Base-by-base conservation (phyloP, 2,888 invertebrate species). In the Physocephala rufipes region DNA sequence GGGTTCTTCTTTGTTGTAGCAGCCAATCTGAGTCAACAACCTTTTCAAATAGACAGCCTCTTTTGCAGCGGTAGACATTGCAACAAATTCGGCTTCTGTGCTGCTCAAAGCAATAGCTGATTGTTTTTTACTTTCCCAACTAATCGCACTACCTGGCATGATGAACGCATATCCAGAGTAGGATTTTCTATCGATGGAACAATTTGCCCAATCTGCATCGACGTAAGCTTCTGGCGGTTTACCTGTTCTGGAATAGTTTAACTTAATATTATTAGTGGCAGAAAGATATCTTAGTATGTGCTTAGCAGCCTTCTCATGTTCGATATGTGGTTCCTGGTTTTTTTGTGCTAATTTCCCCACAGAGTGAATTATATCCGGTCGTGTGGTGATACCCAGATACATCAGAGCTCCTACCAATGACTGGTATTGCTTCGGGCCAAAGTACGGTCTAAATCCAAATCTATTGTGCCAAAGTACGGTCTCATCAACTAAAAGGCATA, bases 241-340 rank as follows among this genome's bases (percentile, higher is more conserved):
- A 19, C 64, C 71, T 15, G 67, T 59, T 21, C n/a, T 30, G 15
- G 53, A 55, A n/a, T 74, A 74, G 12, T 24, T 30, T 13, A 72
- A 12, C 16, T 69, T 74, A 1, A 61, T 45, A 5, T 66, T 26
- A 1, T 19, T 49, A 0, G 73, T 61, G 7, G 12, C 43, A 30
- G 4, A 15, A 43, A 77, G 65, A 43, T 75, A 76, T 13, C 73
- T 63, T 26, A 77, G 62, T 26, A 78, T 58, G 62, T 74, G 76
- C 28, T 75, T 75, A n/a, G 71, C 73, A 16, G 73, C 74, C 1
- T 19, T 66, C 66, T 74, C 28, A 70, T 76, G 74, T 19, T 75
- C 76, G 7, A 19, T 15, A 49, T 77, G 75, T 7, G 75, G 77
- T 49, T 76, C 64, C 1, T 45, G 49, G 43, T 74, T 76, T 9